phyloP scores from a whole-genome alignment of 1,140 invertebrate genomes.

The Vanessa atalanta region DNA sequence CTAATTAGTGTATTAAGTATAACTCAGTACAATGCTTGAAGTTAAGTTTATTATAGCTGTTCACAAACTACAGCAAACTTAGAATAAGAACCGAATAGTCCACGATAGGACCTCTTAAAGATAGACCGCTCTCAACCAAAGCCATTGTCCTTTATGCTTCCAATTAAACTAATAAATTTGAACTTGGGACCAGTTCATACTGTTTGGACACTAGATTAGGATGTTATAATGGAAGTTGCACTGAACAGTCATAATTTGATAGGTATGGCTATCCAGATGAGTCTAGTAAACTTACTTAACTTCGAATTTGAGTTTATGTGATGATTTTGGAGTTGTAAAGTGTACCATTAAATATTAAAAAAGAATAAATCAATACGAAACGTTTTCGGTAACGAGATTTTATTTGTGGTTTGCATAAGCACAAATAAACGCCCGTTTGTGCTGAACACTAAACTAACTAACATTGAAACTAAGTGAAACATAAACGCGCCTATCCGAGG shows the following conservation, averaged over 20 bases:
- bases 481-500: too few relatives aligned
- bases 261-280: not conserved
- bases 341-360: too few relatives aligned
- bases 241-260: slow-evolving; percentile 2
- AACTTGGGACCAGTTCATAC: slow-evolving; percentile 7
- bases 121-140: not conserved
- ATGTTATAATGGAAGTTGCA: slow-evolving; percentile 10
- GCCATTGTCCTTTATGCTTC: slow-evolving; percentile 13
- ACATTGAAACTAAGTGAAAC: too few relatives aligned
- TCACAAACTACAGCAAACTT: slow-evolving; percentile 1
- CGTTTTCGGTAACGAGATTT: too few relatives aligned
- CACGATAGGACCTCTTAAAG: not conserved
- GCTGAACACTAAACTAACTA: too few relatives aligned
- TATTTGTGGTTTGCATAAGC: too few relatives aligned
- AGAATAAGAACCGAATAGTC: slow-evolving; percentile 9
- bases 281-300: not conserved
- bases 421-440: too few relatives aligned
- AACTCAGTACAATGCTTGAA: not conserved
- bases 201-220: slow-evolving; percentile 13
- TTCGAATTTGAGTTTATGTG: too few relatives aligned
- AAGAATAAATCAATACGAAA: too few relatives aligned
- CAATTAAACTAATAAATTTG: slow-evolving; percentile 17
- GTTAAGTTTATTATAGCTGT: slow-evolving; percentile 5
- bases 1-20: not conserved
- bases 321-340: too few relatives aligned